Evolutionary conservation across 1,140 invertebrate genomes (phyloP).

Genomic region (Asobara japonica): DNA sequence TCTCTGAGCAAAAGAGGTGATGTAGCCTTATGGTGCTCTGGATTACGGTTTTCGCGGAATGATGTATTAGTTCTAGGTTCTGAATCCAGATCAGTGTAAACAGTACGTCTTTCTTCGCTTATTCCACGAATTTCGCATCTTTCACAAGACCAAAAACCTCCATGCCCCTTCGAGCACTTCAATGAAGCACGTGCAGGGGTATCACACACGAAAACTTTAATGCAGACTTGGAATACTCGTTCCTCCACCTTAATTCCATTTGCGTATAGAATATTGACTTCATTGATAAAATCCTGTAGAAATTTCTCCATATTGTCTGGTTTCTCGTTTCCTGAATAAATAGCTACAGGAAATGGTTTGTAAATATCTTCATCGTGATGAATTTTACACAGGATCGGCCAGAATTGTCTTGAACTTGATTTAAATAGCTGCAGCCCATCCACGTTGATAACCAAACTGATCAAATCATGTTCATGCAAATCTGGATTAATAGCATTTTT

Average conservation of each 20-base stretch:
- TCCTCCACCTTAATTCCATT: neutral
- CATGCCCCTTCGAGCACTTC: conserved; percentile 26
- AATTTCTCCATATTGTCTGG: neutral
- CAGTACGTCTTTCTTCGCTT: conserved; percentile 19
- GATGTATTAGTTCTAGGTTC: conserved; percentile 13
- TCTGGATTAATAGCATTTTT: neutral
- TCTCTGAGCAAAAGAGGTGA: conserved; percentile 4
- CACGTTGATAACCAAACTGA: conserved; percentile 19
- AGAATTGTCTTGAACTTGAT: conserved; percentile 29
- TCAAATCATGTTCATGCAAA: neutral
- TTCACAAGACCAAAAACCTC: conserved; percentile 30
- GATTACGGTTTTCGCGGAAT: conserved; percentile 10
- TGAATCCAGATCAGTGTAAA: conserved; percentile 12
- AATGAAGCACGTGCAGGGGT: conserved; percentile 15
- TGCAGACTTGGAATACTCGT: neutral
- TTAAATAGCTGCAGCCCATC: conserved; percentile 28
- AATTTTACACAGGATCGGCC: conserved; percentile 27
- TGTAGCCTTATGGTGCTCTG: conserved; percentile 21
- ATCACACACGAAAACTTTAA: conserved; percentile 24
- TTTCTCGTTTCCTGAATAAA: conserved; percentile 19
- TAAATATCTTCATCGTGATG: conserved; percentile 1
- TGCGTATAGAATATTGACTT: conserved; percentile 7
- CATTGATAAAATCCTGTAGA: conserved; percentile 16
- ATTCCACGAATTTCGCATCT: conserved; percentile 21
- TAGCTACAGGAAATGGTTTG: conserved; percentile 20